Conservation (phyloP, 1,140 invertebrate genomes). For the Caenorhabditis brenneri region DNA sequence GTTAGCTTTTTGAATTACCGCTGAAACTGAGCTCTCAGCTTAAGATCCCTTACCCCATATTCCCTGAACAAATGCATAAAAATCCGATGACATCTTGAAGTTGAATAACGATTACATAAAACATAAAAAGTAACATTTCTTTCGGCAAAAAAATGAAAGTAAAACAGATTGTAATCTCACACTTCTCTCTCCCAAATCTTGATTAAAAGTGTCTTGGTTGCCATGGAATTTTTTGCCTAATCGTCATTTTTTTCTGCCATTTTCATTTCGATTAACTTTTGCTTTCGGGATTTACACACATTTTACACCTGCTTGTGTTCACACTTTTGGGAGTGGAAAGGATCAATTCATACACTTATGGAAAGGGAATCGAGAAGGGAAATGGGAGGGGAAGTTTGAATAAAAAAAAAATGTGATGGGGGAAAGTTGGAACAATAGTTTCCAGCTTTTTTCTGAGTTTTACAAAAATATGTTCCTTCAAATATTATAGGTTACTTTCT, state of each 20-base stretch:
- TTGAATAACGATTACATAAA: neutral
- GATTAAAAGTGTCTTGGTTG: neutral
- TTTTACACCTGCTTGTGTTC: neutral
- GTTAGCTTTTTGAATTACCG: too few species aligned
- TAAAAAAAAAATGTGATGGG: neutral
- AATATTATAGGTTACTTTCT: too few species aligned
- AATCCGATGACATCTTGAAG: neutral
- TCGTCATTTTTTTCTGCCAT: too few species aligned
- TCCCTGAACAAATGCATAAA: neutral
- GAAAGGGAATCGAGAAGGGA: too few species aligned
- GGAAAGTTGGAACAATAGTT: too few species aligned
- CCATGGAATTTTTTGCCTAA: neutral
- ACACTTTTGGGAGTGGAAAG: neutral
- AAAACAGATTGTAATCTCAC: neutral
- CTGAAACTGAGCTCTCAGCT: neutral
- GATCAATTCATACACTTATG: neutral
- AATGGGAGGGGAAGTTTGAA: neutral
- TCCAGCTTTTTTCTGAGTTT: too few species aligned
- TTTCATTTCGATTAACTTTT: neutral
- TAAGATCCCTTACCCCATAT: neutral
- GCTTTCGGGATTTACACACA: neutral
- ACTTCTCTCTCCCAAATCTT: neutral
- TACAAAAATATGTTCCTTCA: too few species aligned
- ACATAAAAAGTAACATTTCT: neutral
- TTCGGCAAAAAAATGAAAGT: neutral